phyloP scores from a whole-genome alignment of 1,140 invertebrate species.

The Polyergus mexicanus region DNA sequence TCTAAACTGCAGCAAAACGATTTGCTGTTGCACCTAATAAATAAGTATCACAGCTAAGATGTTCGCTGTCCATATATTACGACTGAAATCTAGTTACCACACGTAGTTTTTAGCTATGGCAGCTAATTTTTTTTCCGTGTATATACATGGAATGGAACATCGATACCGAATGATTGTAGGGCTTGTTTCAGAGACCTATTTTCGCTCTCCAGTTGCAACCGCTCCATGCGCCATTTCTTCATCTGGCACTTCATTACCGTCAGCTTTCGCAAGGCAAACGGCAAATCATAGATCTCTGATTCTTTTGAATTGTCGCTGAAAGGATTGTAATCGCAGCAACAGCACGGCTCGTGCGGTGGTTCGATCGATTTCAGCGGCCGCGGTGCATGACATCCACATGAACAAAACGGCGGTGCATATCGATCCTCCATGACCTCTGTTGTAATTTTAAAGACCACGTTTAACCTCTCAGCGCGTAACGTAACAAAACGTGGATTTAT shows the following conservation, averaged over 20 bases:
- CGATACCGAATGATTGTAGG: conserved; percentile 79
- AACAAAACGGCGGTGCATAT: conserved; percentile 60
- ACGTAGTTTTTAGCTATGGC: too few species aligned
- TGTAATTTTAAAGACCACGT: conserved; percentile 5
- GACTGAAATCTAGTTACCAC: too few species aligned
- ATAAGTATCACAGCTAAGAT: too few species aligned
- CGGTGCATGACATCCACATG: conserved; percentile 73
- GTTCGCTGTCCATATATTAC: too few species aligned
- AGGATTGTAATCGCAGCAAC: conserved; percentile 78
- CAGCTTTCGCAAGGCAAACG: conserved; percentile 81
- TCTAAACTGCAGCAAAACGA: too few species aligned
- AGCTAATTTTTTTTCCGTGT: too few species aligned
- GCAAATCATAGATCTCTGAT: conserved; percentile 77
- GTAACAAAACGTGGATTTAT: neutral
- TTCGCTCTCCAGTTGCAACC: conserved; percentile 80
- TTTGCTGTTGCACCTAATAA: too few species aligned
- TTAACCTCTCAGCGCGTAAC: neutral
- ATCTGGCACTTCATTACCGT: conserved; percentile 82
- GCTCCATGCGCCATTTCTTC: conserved; percentile 81
- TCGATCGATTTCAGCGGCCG: conserved; percentile 51
- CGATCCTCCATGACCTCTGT: conserved; percentile 51
- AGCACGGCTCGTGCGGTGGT: conserved; percentile 74
- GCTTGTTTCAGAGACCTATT: conserved; percentile 78
- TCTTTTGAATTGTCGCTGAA: conserved; percentile 77
- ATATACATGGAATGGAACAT: conserved; percentile 19